These are phyloP conservation scores for Mobula birostris DNA, from an alignment of 2,113 vertebrate species.

Conservation along the genomic window DNA sequence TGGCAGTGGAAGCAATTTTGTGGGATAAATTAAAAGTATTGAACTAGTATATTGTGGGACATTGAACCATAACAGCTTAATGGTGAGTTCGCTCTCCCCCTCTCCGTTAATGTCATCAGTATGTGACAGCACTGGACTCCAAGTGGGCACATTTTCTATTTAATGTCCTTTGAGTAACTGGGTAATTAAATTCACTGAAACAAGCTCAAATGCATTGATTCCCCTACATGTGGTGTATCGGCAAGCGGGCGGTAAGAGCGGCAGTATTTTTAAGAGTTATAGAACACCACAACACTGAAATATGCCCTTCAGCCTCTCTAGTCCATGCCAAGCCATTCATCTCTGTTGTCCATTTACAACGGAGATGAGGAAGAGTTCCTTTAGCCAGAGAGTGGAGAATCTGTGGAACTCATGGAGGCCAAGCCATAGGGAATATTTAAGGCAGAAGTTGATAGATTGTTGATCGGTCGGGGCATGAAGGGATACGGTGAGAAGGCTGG, in stretches of 20 bases:
- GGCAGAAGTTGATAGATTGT: too few relatives aligned
- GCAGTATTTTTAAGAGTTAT: background rate
- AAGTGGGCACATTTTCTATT: background rate
- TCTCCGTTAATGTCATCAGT: background rate
- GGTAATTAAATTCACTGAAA: background rate
- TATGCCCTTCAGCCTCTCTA: too few relatives aligned
- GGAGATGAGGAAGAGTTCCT: too few relatives aligned
- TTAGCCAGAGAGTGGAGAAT: too few relatives aligned
- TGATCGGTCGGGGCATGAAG: too few relatives aligned
- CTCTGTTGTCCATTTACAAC: too few relatives aligned
- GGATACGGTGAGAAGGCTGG: too few relatives aligned
- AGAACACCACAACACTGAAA: too few relatives aligned
- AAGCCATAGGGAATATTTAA: too few relatives aligned
- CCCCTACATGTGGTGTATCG: background rate
- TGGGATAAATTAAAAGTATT: background rate
- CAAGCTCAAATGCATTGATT: background rate
- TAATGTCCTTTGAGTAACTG: background rate
- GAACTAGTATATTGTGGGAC: background rate
- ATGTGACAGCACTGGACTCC: background rate
- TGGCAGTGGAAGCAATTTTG: background rate
- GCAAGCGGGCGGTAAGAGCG: background rate
- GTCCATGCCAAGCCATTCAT: too few relatives aligned
- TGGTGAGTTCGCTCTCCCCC: background rate
- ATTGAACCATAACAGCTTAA: background rate
- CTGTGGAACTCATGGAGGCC: too few relatives aligned